A percentile compares a stretch with the other conserved stretches of the same genome.
phyloP scores from a whole-genome alignment of 1,140 invertebrate species.

The Brachionus angularis region DNA sequence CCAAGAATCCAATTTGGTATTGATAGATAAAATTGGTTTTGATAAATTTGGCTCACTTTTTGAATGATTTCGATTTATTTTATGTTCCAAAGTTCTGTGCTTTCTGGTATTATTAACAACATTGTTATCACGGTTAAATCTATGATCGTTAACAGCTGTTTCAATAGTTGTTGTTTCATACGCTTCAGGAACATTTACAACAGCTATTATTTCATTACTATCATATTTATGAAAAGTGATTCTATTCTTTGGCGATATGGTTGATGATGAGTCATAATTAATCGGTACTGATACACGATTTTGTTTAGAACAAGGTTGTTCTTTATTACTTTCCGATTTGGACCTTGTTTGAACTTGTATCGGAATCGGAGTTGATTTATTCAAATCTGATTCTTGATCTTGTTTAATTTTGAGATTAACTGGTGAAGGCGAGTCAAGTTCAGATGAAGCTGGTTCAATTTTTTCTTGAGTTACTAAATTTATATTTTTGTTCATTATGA shows the following conservation, averaged over 20 bases:
- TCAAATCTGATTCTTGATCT: not conserved
- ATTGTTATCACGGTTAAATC: not conserved
- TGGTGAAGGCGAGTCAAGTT: not conserved
- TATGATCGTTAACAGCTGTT: not conserved
- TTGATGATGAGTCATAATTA: no score
- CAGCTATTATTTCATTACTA: constrained; percentile 37
- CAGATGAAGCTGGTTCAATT: not conserved
- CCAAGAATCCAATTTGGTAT: constrained; percentile 18
- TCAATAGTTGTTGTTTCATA: constrained; percentile 28
- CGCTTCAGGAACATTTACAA: constrained; percentile 30
- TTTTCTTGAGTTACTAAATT: constrained; percentile 41
- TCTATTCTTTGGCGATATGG: not conserved
- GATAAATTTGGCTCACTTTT: constrained; percentile 32
- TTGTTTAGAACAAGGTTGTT: no score
- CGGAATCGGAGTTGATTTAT: constrained; percentile 19
- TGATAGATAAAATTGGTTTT: not conserved
- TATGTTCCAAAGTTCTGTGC: no score
- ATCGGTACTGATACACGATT: no score
- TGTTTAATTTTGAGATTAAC: not conserved
- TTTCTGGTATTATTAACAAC: not conserved
- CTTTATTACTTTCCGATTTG: constrained; percentile 2
- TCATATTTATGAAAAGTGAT: constrained; percentile 32
- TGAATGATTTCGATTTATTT: no score
- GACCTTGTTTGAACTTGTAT: constrained; percentile 7
- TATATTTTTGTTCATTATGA: constrained; percentile 39